A percentile compares a stretch with the other conserved stretches of the same genome.
Evolutionary conservation across 2,888 invertebrate genomes (phyloP).

Genomic region (Lagria hirta): DNA sequence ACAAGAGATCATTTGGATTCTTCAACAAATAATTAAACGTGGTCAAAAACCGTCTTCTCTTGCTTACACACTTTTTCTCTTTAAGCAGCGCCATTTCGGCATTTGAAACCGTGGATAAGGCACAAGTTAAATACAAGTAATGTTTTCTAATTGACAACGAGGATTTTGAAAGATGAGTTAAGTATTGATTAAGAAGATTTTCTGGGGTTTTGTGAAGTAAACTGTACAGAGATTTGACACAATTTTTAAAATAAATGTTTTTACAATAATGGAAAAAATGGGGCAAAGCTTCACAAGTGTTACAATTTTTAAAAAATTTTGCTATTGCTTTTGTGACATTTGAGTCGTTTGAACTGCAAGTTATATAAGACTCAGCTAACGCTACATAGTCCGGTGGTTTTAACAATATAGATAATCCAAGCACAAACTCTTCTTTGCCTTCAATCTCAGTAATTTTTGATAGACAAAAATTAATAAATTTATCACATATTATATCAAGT

Average conservation of each 20-base stretch:
- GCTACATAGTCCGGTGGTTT: conserved; percentile 28
- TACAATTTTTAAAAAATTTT: conserved; percentile 19
- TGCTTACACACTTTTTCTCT: conserved; percentile 23
- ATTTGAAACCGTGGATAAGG: conserved; percentile 19
- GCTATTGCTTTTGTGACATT: conserved; percentile 27
- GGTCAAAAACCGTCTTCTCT: conserved; percentile 30
- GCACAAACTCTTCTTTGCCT: not conserved
- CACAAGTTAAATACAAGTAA: conserved; percentile 30
- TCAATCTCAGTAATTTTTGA: conserved; percentile 2
- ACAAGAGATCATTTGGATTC: conserved; percentile 28
- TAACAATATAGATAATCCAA: conserved; percentile 15
- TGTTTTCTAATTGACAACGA: conserved; percentile 36
- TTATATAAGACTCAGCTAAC: conserved; percentile 25
- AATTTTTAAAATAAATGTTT: conserved; percentile 34
- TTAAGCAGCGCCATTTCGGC: conserved; percentile 16
- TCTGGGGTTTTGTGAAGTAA: conserved; percentile 32
- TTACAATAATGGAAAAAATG: conserved; percentile 29
- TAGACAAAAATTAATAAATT: too few relatives aligned
- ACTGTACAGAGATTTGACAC: conserved; percentile 30
- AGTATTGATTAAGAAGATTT: conserved; percentile 19
- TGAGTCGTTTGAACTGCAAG: too few relatives aligned
- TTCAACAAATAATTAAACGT: conserved; percentile 32
- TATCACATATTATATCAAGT: too few relatives aligned
- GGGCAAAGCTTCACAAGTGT: conserved; percentile 20
- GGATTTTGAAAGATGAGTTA: conserved; percentile 25